A percentile compares a stretch with the other conserved stretches of the same genome.
These are phyloP conservation scores for Forbesichthys agassizii DNA, from an alignment of 2,113 vertebrate genomes.

Conservation along the genomic window DNA sequence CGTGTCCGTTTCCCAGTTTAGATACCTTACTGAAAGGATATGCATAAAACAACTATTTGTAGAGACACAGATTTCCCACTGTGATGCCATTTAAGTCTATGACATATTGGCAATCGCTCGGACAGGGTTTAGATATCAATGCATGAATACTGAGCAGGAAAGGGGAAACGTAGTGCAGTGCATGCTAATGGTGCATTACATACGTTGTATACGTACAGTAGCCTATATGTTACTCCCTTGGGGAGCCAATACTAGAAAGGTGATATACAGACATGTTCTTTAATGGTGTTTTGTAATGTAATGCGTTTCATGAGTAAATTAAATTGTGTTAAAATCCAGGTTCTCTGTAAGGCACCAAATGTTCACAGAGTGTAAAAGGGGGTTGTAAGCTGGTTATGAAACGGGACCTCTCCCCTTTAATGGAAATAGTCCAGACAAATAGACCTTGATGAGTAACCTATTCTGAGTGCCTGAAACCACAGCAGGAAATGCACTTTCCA, in stretches of 20 bases:
- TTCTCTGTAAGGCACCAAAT: conserved; percentile 22
- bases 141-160: conserved; percentile 50
- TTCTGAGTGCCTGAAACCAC: conserved; percentile 37
- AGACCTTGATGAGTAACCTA: conserved; percentile 36
- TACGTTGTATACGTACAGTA: neutral
- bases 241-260: conserved; percentile 9
- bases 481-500: conserved; percentile 42
- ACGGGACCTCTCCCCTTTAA: neutral
- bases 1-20: neutral
- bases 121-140: conserved; percentile 33
- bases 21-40: neutral
- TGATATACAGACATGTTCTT: neutral
- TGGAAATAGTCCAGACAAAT: conserved; percentile 4
- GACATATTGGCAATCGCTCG: conserved; percentile 28
- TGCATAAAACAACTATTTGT: neutral
- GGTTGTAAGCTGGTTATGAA: conserved; percentile 17
- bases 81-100: conserved; percentile 23
- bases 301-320: too few species aligned
- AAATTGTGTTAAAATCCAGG: neutral
- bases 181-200: conserved; percentile 8
- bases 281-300: neutral
- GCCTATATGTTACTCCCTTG: conserved; percentile 5
- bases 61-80: conserved; percentile 17
- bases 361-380: conserved; percentile 11
- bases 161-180: conserved; percentile 5